A percentile compares a stretch with the other conserved stretches of the same genome.
These are phyloP conservation scores for Heliconius cydno DNA, from an alignment of 2,888 invertebrate genomes.

Conservation along the genomic window DNA sequence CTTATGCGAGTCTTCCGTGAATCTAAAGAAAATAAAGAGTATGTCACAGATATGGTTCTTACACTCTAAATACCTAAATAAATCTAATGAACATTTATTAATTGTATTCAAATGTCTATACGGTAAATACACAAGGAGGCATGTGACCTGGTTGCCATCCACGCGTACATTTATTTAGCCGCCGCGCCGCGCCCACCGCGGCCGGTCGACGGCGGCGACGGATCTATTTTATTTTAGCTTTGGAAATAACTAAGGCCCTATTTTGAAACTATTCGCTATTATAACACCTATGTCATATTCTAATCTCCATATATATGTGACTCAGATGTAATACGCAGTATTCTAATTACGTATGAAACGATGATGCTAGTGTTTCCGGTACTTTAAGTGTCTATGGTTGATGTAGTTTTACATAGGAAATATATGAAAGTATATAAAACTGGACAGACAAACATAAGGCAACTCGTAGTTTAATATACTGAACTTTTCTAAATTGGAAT, in stretches of 20 bases:
- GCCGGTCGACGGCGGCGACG: neutral
- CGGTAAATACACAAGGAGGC: neutral
- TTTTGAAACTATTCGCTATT: conserved; percentile 5
- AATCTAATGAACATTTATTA: neutral
- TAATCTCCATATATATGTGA: neutral
- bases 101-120: neutral
- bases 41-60: neutral
- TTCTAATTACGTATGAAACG: neutral
- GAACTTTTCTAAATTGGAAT: neutral
- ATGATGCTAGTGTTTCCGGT: neutral
- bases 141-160: conserved; percentile 22
- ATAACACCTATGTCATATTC: conserved; percentile 1
- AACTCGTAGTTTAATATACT: neutral
- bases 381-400: neutral
- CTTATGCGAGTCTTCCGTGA: too few relatives aligned
- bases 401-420: neutral
- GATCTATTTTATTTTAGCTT: conserved; percentile 12
- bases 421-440: neutral
- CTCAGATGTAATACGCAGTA: conserved; percentile 11
- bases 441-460: neutral
- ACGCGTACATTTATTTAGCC: neutral
- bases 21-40: neutral
- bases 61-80: neutral
- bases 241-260: conserved; percentile 17
- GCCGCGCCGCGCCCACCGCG: conserved; percentile 16